A percentile compares a stretch with the other conserved stretches of the same genome.
Evolutionary conservation across 2,888 invertebrate genomes (phyloP).

Genomic region (Heliconius aoede): DNA sequence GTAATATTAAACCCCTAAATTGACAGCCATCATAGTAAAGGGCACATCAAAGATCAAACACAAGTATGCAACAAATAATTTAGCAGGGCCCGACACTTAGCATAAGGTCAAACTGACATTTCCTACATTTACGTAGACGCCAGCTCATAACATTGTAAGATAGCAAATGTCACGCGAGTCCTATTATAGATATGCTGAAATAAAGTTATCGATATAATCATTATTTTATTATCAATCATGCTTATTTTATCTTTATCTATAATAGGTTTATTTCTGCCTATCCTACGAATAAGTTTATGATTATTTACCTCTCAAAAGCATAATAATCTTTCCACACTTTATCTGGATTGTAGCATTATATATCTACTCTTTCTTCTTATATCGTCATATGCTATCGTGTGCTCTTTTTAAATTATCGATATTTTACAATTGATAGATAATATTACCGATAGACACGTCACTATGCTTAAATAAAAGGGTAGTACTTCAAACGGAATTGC

Average conservation of each 20-base stretch:
- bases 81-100: slow-evolving; percentile 68
- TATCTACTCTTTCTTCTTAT: not conserved
- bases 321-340: not conserved
- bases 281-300: not conserved
- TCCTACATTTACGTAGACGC: slow-evolving; percentile 69
- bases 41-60: slow-evolving; percentile 77
- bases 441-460: slow-evolving; percentile 17
- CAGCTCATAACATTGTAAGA: slow-evolving; percentile 65
- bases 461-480: slow-evolving; percentile 57
- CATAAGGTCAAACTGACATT: slow-evolving; percentile 84
- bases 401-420: slow-evolving; percentile 19
- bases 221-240: too few relatives aligned
- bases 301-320: not conserved
- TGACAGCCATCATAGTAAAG: slow-evolving; percentile 74
- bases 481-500: slow-evolving; percentile 61
- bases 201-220: slow-evolving; percentile 42
- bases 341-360: not conserved
- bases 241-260: too few relatives aligned
- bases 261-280: not conserved
- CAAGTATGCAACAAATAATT: slow-evolving; percentile 66
- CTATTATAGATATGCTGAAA: slow-evolving; percentile 57
- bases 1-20: slow-evolving; percentile 59
- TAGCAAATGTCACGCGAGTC: slow-evolving; percentile 66
- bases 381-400: not conserved
- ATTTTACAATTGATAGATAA: slow-evolving; percentile 5